phyloP scores from a whole-genome alignment of 2,797 vertebrate species.

The Tragopan temminckii region DNA sequence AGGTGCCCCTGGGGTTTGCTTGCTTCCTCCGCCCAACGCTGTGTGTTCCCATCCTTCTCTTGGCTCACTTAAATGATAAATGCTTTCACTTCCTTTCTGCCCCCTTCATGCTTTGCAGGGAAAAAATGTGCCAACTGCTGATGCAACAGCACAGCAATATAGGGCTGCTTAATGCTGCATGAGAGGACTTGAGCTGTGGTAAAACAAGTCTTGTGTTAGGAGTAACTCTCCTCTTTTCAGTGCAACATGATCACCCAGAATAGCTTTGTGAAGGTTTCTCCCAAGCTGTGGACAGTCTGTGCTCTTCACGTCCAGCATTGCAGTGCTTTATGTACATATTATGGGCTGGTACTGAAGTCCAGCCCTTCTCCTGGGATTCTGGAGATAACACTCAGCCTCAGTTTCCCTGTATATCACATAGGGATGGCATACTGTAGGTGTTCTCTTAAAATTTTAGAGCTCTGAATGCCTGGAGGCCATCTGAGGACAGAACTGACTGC shows the following conservation, averaged over 20 bases:
- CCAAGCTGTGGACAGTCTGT: neutral
- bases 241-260: neutral
- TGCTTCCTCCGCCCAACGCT: rapidly evolving
- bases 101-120: neutral
- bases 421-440: neutral
- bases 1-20: neutral
- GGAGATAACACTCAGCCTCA: neutral
- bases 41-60: neutral
- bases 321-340: rapidly evolving
- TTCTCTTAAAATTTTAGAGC: neutral
- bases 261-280: neutral
- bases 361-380: neutral
- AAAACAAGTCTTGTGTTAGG: neutral
- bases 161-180: neutral
- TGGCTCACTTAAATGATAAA: neutral
- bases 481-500: neutral
- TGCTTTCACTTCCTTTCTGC: neutral
- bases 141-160: neutral
- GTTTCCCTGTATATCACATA: rapidly evolving
- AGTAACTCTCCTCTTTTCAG: rapidly evolving
- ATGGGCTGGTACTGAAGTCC: neutral
- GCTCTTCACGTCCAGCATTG: neutral
- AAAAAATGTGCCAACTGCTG: neutral
- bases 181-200: neutral
- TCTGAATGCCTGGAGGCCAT: neutral